Conservation (phyloP, 2,113 vertebrate genomes). For the Lepisosteus osseus region DNA sequence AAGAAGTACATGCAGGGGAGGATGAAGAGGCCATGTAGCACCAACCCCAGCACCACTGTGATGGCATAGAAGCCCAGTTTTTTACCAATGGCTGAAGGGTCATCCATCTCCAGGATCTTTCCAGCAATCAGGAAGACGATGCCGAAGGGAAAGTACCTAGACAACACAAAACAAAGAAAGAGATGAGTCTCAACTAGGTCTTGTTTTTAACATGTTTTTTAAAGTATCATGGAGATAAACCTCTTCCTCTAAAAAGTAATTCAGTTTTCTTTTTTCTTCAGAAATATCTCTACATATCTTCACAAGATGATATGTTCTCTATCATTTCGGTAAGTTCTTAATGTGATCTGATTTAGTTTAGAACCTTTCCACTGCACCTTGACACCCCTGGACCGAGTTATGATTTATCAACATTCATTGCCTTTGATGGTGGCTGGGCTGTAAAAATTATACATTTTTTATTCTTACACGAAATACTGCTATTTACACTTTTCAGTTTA, state of each 20-base stretch:
- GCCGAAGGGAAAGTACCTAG: conserved; percentile 95
- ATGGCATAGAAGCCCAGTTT: conserved; percentile 93
- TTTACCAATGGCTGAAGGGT: conserved; percentile 88
- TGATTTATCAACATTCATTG: too few relatives aligned
- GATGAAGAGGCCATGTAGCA: conserved; percentile 89
- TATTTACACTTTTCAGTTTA: too few relatives aligned
- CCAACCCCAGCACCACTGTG: conserved; percentile 88
- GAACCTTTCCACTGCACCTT: too few relatives aligned
- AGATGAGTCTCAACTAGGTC: neutral
- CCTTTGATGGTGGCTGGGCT: too few relatives aligned
- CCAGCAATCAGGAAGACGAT: conserved; percentile 96
- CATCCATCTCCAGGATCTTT: conserved; percentile 98
- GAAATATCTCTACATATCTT: too few relatives aligned
- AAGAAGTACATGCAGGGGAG: conserved; percentile 92
- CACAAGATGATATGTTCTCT: too few relatives aligned
- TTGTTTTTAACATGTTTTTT: neutral
- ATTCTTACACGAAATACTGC: too few relatives aligned
- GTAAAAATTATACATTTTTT: too few relatives aligned
- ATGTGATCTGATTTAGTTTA: too few relatives aligned
- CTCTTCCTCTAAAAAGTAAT: neutral
- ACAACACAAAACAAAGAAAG: neutral
- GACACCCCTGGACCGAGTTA: too few relatives aligned
- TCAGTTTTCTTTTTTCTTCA: too few relatives aligned
- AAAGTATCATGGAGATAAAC: neutral
- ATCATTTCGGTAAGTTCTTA: too few relatives aligned